Conservation (phyloP, 30 jellyfish, hydroid and myxozoan species). For the Turritopsis dohrnii region DNA sequence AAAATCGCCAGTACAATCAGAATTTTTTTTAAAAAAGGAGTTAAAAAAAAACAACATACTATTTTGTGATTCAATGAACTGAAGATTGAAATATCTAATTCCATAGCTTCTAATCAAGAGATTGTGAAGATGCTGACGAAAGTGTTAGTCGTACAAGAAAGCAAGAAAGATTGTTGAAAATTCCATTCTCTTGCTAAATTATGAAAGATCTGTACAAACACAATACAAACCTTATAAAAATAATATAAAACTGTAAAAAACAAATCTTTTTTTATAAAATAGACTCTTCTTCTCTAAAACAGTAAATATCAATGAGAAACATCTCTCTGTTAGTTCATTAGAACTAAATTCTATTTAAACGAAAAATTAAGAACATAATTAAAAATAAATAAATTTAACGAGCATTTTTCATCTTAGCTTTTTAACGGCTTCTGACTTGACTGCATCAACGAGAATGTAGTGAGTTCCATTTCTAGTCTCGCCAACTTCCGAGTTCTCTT, state of each 20-base stretch:
- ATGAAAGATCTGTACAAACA: not conserved
- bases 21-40: too few species aligned
- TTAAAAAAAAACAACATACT: too few species aligned
- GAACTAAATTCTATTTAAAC: not conserved
- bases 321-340: not conserved
- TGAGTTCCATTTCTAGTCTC: not conserved
- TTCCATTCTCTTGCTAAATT: not conserved
- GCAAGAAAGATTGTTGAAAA: not conserved
- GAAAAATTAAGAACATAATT: too few species aligned
- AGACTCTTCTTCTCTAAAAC: not conserved
- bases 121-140: not conserved
- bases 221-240: not conserved
- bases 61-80: too few species aligned
- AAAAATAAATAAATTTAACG: not conserved
- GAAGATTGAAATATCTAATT: too few species aligned
- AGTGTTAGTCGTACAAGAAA: not conserved
- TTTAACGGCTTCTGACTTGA: constrained; percentile 36
- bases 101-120: not conserved
- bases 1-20: too few species aligned
- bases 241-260: too few species aligned
- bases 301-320: not conserved
- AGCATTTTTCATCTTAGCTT: constrained; percentile 13
- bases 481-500: not conserved
- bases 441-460: constrained; percentile 34
- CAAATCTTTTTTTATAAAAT: not conserved